A percentile compares a stretch with the other conserved stretches of the same genome.
These are phyloP conservation scores for Trididemnum nubilum DNA, from an alignment of 23 tunicate species.

Conservation along the genomic window DNA sequence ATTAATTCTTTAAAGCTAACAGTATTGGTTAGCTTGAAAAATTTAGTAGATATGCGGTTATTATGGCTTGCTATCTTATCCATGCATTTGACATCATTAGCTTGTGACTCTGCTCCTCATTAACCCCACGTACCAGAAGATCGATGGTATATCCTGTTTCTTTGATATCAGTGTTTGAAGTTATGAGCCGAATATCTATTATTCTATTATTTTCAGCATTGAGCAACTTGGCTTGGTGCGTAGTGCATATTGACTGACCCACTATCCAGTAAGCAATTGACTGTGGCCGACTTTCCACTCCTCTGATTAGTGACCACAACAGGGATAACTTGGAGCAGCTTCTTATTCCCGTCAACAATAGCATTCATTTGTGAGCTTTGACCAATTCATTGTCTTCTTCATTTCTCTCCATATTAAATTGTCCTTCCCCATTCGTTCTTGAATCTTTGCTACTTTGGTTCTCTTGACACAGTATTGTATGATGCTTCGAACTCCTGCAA, in stretches of 20 bases:
- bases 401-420: too few species aligned
- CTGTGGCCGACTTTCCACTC: neutral
- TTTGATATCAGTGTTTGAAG: neutral
- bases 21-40: neutral
- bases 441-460: too few species aligned
- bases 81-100: neutral
- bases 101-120: too few species aligned
- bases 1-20: neutral
- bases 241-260: neutral
- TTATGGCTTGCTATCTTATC: neutral
- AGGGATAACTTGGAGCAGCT: neutral
- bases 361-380: too few species aligned
- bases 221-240: neutral
- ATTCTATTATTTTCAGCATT: too few species aligned
- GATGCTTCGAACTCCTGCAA: too few species aligned
- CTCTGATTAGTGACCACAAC: neutral
- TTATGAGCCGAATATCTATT: neutral
- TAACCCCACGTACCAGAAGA: too few species aligned
- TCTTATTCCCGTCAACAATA: neutral
- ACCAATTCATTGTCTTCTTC: too few species aligned
- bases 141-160: neutral
- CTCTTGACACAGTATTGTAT: too few species aligned
- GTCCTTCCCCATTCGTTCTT: too few species aligned
- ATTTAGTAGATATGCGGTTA: neutral
- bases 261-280: neutral